These are phyloP conservation scores for Gobiocypris rarus DNA, from an alignment of 2,113 vertebrate genomes.

Conservation along the genomic window DNA sequence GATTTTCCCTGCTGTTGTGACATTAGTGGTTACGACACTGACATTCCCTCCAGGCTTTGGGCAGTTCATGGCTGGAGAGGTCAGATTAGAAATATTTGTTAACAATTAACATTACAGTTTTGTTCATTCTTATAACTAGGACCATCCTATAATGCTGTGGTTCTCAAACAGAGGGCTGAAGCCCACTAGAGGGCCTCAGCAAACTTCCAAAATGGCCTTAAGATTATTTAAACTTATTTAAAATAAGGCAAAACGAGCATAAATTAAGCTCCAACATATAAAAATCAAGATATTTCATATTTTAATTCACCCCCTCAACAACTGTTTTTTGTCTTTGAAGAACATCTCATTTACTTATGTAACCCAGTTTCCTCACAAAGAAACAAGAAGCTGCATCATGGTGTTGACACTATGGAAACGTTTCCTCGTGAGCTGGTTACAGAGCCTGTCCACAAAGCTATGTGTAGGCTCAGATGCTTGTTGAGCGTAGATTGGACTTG, in stretches of 20 bases:
- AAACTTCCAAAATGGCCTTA: neutral
- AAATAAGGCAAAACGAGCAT: neutral
- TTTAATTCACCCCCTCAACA: neutral
- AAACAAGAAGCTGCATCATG: no score
- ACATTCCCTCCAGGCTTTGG: conserved; percentile 94
- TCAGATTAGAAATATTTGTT: conserved; percentile 67
- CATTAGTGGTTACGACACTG: conserved; percentile 85
- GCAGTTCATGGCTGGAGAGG: conserved; percentile 98
- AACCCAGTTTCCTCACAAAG: no score
- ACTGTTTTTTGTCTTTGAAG: neutral
- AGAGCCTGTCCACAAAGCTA: no score
- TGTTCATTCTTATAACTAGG: neutral
- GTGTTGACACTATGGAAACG: no score
- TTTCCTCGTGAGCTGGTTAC: no score
- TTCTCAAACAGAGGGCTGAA: neutral
- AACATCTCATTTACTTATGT: neutral
- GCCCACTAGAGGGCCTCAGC: neutral
- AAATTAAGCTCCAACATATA: neutral
- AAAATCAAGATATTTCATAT: neutral
- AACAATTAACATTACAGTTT: neutral
- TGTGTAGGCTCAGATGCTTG: no score
- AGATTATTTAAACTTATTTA: neutral
- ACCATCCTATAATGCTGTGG: neutral
- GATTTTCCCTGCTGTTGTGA: conserved; percentile 88
- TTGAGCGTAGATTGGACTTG: no score